Conservation (phyloP, 2,113 vertebrate species). For the Polypterus bichir region DNA sequence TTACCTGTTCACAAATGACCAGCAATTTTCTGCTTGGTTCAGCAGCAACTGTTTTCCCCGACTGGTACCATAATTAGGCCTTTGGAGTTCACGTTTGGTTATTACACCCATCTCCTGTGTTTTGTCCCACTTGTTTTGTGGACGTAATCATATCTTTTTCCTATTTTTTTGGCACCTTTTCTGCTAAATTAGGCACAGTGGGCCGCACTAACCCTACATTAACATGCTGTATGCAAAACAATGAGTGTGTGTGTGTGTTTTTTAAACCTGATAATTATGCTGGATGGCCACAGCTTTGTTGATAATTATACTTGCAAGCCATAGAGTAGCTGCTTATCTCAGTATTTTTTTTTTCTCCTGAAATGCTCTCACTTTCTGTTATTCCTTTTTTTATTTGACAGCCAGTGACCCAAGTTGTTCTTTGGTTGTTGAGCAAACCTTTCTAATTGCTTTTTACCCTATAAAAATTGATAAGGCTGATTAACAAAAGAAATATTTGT, state of each 20-base stretch:
- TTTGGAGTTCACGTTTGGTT: slow-evolving; percentile 86
- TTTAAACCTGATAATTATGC: slow-evolving; percentile 1
- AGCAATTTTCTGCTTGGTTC: slow-evolving; percentile 91
- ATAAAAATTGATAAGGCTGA: no score
- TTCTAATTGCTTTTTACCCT: slow-evolving; percentile 27
- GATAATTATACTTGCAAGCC: slow-evolving; percentile 72
- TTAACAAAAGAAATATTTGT: no score
- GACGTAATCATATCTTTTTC: slow-evolving; percentile 83
- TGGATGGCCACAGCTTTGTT: slow-evolving; percentile 25
- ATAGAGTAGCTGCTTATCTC: slow-evolving; percentile 54
- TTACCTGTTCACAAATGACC: slow-evolving; percentile 98
- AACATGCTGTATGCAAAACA: slow-evolving; percentile 74
- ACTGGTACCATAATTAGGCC: slow-evolving; percentile 95
- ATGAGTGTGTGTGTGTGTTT: slow-evolving; percentile 34
- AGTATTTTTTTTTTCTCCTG: slow-evolving; percentile 46
- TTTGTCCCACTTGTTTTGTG: slow-evolving; percentile 63
- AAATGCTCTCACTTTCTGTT: no score
- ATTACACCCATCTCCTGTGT: slow-evolving; percentile 76
- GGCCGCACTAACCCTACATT: slow-evolving; percentile 68
- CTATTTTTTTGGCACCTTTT: slow-evolving; percentile 72
- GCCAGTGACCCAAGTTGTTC: slow-evolving; percentile 30
- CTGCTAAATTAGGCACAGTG: slow-evolving; percentile 87
- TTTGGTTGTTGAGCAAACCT: slow-evolving; percentile 30
- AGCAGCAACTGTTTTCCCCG: slow-evolving; percentile 82
- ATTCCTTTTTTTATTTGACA: slow-evolving; percentile 34